Percentiles rank a stretch among this genome's conserved stretches.
phyloP scores from a whole-genome alignment of 2,888 invertebrate genomes.

The Microctonus brassicae region DNA sequence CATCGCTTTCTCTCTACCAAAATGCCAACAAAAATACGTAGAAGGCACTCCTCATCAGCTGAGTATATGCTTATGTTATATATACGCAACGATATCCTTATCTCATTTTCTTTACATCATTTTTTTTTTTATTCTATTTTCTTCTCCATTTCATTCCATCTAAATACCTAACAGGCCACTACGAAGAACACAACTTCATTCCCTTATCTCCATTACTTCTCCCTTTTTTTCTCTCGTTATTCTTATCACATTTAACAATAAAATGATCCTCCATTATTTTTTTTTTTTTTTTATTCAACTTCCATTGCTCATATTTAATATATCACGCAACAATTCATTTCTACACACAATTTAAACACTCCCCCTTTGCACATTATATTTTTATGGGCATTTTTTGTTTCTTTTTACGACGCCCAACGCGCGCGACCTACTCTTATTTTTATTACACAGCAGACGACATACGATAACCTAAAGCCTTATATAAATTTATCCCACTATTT shows the following conservation, averaged over 20 bases:
- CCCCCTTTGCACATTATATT: background rate
- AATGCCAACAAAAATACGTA: conserved; percentile 68
- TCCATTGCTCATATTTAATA: conserved; percentile 16
- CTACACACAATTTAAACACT: background rate
- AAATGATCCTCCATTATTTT: conserved; percentile 43
- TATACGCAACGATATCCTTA: conserved; percentile 51
- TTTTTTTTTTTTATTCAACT: too few relatives aligned
- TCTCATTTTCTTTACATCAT: conserved; percentile 43
- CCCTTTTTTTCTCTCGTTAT: background rate
- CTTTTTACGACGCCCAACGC: background rate
- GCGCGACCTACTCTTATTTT: background rate
- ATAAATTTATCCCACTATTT: conserved; percentile 1
- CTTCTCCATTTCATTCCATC: conserved; percentile 49
- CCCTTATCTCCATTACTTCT: too few relatives aligned
- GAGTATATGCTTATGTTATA: conserved; percentile 61
- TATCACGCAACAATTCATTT: background rate
- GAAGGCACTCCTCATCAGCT: conserved; percentile 69
- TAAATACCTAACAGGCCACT: conserved; percentile 68
- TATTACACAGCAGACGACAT: conserved; percentile 22
- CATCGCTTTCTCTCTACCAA: conserved; percentile 55
- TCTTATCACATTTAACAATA: conserved; percentile 66
- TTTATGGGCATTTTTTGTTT: conserved; percentile 4
- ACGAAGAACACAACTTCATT: conserved; percentile 67
- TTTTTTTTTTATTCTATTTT: conserved; percentile 26
- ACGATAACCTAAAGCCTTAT: conserved; percentile 28